Evolutionary conservation across 1,140 invertebrate genomes (phyloP).

Genomic region (Drosophila erecta): DNA sequence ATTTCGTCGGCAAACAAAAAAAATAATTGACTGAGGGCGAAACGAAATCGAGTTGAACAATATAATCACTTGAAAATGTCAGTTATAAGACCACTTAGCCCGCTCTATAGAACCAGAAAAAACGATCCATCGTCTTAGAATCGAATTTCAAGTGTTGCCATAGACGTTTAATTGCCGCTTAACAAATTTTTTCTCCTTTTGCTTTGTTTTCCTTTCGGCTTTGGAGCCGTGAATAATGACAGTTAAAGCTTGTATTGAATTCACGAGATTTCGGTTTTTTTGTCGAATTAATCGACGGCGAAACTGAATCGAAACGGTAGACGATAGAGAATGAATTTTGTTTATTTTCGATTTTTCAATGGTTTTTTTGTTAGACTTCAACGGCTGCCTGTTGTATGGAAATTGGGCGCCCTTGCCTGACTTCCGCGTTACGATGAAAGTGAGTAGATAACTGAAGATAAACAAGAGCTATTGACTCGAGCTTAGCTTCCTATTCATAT

Average conservation of each 20-base stretch:
- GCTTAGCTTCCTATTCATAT: conserved; percentile 2
- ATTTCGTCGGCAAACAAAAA: conserved; percentile 40
- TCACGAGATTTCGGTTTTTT: conserved; percentile 23
- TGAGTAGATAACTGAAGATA: conserved; percentile 26
- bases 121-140: conserved; percentile 45
- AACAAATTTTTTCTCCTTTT: conserved; percentile 36
- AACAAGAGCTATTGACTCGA: conserved; percentile 2
- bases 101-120: conserved; percentile 13
- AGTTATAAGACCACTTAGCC: conserved; percentile 41
- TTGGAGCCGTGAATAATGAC: conserved; percentile 26
- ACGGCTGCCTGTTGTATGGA: conserved; percentile 20
- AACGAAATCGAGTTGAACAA: conserved; percentile 27
- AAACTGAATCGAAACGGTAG: conserved; percentile 21
- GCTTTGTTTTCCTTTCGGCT: conserved; percentile 29
- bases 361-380: conserved; percentile 7
- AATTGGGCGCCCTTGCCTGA: conserved; percentile 32
- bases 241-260: conserved; percentile 27
- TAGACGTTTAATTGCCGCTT: conserved; percentile 55
- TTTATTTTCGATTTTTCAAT: conserved; percentile 10
- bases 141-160: conserved; percentile 52
- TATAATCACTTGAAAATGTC: conserved; percentile 61
- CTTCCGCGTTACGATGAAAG: conserved; percentile 50
- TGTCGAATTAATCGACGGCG: not conserved
- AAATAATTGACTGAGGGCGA: conserved; percentile 30
- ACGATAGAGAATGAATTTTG: conserved; percentile 17